Conservation (phyloP, 1,140 invertebrate species). For the Polyergus mexicanus region DNA sequence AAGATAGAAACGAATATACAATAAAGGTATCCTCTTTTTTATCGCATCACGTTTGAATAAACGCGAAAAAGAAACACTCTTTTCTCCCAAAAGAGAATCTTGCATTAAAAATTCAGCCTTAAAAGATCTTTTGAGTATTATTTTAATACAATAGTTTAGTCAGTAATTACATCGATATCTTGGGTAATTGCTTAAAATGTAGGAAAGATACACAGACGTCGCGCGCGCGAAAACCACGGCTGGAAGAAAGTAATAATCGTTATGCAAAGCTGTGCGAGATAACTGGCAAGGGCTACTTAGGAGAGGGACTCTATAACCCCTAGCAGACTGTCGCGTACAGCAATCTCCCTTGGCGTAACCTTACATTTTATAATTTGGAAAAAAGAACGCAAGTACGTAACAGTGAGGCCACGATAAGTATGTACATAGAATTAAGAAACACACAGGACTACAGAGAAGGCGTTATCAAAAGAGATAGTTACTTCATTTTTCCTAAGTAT, state of each 20-base stretch:
- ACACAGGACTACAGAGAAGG: constrained; percentile 39
- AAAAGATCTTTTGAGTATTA: constrained; percentile 6
- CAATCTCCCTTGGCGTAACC: constrained; percentile 56
- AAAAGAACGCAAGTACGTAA: constrained; percentile 32
- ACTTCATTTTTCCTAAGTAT: constrained; percentile 69
- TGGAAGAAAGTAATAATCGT: constrained; percentile 78
- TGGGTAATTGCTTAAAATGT: constrained; percentile 5
- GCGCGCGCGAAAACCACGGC: constrained; percentile 32
- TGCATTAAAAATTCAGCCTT: neutral
- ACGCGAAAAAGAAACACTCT: neutral
- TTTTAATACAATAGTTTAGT: constrained; percentile 58
- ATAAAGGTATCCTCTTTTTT: neutral
- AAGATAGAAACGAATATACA: neutral
- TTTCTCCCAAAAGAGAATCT: neutral
- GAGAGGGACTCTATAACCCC: constrained; percentile 52
- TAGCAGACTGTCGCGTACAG: constrained; percentile 6
- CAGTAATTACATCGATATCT: constrained; percentile 52
- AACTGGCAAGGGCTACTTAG: constrained; percentile 70
- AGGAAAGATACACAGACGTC: constrained; percentile 59
- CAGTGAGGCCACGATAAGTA: constrained; percentile 60
- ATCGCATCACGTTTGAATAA: neutral
- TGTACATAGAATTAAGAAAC: constrained; percentile 69
- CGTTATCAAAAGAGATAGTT: constrained; percentile 65
- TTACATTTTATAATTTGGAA: constrained; percentile 73
- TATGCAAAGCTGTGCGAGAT: constrained; percentile 78